These are phyloP conservation scores for Ovis aries DNA, from an alignment of 2,113 vertebrate species.

Conservation along the genomic window DNA sequence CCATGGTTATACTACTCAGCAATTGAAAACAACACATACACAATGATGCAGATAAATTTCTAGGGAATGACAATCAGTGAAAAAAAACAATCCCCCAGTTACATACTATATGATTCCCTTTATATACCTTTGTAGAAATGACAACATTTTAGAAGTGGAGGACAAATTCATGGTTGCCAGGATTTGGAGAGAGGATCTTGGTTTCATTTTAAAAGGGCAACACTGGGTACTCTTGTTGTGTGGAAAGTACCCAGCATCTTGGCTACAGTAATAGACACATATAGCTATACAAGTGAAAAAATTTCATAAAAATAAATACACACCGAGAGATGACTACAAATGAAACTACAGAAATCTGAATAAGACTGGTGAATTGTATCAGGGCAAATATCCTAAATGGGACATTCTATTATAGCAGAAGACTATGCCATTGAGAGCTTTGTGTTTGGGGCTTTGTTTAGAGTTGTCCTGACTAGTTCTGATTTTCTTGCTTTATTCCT, in stretches of 20 bases:
- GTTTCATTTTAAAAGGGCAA: background rate
- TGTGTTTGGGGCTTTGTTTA: background rate
- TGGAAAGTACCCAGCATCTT: background rate
- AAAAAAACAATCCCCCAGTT: background rate
- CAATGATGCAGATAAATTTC: background rate
- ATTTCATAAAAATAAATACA: background rate
- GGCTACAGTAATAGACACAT: background rate
- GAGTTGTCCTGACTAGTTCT: background rate
- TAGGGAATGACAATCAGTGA: background rate
- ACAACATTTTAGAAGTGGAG: background rate
- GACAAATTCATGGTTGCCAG: background rate
- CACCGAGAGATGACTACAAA: background rate
- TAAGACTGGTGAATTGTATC: background rate
- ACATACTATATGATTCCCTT: background rate
- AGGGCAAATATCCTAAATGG: background rate
- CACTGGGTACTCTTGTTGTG: background rate
- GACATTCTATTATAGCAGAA: background rate
- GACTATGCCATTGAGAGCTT: background rate
- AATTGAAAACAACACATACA: background rate
- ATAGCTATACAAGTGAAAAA: background rate
- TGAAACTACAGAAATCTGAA: background rate
- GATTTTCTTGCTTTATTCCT: background rate
- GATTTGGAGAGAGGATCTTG: background rate
- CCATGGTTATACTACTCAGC: background rate
- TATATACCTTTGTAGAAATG: background rate